phyloP scores from a whole-genome alignment of 2,888 invertebrate genomes.

The Clunio marinus region DNA sequence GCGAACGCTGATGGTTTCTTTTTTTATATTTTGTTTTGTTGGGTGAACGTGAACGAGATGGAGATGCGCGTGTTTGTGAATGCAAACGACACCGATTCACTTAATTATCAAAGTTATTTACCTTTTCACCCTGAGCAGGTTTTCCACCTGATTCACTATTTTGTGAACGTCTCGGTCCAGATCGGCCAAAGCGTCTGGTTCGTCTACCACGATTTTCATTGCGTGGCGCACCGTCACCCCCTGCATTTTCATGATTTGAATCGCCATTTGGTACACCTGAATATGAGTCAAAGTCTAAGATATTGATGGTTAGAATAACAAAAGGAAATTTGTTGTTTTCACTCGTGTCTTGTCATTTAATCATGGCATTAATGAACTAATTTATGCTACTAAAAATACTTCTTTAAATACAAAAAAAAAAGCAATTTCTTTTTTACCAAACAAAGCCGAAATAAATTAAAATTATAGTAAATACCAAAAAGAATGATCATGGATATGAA shows the following conservation, averaged over 20 bases:
- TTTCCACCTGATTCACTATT: slow-evolving; percentile 19
- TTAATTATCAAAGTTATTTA: slow-evolving; percentile 28
- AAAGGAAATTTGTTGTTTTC: no score
- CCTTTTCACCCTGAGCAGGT: slow-evolving; percentile 28
- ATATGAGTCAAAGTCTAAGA: slow-evolving; percentile 22
- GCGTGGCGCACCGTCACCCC: slow-evolving; percentile 4
- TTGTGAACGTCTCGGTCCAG: background rate
- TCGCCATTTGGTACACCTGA: slow-evolving; percentile 30
- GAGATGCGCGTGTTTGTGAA: background rate
- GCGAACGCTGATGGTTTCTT: slow-evolving; percentile 10
- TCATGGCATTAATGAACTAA: no score
- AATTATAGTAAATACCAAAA: no score
- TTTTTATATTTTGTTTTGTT: no score
- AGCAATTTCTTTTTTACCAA: no score
- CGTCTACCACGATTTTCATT: background rate
- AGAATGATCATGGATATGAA: background rate
- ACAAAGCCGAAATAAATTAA: no score
- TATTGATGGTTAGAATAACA: slow-evolving; percentile 11
- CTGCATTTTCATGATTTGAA: slow-evolving; percentile 7
- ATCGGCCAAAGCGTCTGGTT: background rate
- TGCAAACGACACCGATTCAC: background rate
- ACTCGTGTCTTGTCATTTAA: no score
- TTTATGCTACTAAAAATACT: no score
- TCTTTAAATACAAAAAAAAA: no score
- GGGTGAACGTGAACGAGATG: background rate